phyloP scores from a whole-genome alignment of 2,888 invertebrate genomes.

The Acleris cristana region DNA sequence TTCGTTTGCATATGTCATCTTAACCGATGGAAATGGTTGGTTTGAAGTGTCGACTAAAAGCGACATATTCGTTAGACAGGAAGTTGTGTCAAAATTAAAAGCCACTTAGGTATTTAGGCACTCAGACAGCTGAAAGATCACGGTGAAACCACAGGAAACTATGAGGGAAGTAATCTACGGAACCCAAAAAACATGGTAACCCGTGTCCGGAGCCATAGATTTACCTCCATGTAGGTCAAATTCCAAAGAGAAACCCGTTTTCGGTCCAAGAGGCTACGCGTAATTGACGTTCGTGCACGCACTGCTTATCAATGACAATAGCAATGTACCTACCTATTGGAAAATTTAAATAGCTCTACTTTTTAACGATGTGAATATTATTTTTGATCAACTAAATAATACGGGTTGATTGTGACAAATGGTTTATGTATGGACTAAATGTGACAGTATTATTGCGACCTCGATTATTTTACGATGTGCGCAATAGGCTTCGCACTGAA shows the following conservation, averaged over 20 bases:
- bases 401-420: constrained; percentile 10
- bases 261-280: neutral
- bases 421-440: constrained; percentile 19
- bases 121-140: too few relatives aligned
- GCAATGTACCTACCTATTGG: constrained; percentile 15
- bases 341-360: constrained; percentile 12
- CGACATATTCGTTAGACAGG: too few relatives aligned
- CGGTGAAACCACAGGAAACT: too few relatives aligned
- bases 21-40: too few relatives aligned
- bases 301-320: constrained; percentile 11
- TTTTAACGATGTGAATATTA: constrained; percentile 16
- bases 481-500: constrained; percentile 5
- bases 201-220: neutral
- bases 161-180: too few relatives aligned
- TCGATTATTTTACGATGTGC: constrained; percentile 24
- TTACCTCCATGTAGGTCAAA: constrained; percentile 3
- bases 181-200: too few relatives aligned
- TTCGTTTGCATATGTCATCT: too few relatives aligned
- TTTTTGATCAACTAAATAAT: constrained; percentile 14
- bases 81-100: too few relatives aligned
- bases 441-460: constrained; percentile 13
- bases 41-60: too few relatives aligned
- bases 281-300: constrained; percentile 8
- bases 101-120: too few relatives aligned
- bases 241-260: constrained; percentile 9